These are phyloP conservation scores for Perizoma affinitatum DNA, from an alignment of 2,888 invertebrate genomes.

Conservation along the genomic window DNA sequence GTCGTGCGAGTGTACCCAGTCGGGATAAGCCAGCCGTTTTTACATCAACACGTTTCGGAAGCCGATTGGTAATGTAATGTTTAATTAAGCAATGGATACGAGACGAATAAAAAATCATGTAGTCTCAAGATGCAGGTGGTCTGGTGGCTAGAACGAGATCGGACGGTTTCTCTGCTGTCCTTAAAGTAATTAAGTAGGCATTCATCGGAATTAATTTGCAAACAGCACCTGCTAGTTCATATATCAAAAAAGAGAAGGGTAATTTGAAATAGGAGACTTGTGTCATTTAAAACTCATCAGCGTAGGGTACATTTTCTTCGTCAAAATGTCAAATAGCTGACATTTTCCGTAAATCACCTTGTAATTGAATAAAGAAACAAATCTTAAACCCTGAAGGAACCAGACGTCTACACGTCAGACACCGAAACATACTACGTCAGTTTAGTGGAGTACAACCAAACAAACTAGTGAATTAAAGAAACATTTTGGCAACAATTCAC, in stretches of 20 bases:
- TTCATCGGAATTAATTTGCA: constrained; percentile 27
- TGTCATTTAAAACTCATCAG: constrained; percentile 21
- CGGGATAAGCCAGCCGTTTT: constrained; percentile 54
- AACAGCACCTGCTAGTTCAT: constrained; percentile 24
- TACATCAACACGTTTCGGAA: constrained; percentile 33
- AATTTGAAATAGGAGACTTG: constrained; percentile 14
- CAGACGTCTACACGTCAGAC: constrained; percentile 1
- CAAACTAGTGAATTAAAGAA: constrained; percentile 44
- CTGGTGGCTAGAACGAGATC: constrained; percentile 34
- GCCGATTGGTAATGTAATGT: constrained; percentile 21
- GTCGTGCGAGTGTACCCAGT: constrained; percentile 58
- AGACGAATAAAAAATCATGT: constrained; percentile 25
- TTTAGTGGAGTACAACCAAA: constrained; percentile 34
- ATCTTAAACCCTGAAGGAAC: constrained; percentile 25
- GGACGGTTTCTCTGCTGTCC: constrained; percentile 31
- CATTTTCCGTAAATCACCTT: constrained; percentile 25
- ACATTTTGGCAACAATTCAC: constrained; percentile 64
- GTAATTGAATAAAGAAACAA: constrained; percentile 30
- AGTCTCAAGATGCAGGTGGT: constrained; percentile 32
- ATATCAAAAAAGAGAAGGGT: constrained; percentile 20
- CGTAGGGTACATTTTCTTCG: constrained; percentile 18
- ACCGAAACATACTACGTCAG: constrained; percentile 21
- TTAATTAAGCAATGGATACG: constrained; percentile 30
- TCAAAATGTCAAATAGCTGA: constrained; percentile 21
- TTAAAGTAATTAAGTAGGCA: constrained; percentile 30